Evolutionary conservation across 2,113 vertebrate species (phyloP).

Genomic region (Pyrgilauda ruficollis): DNA sequence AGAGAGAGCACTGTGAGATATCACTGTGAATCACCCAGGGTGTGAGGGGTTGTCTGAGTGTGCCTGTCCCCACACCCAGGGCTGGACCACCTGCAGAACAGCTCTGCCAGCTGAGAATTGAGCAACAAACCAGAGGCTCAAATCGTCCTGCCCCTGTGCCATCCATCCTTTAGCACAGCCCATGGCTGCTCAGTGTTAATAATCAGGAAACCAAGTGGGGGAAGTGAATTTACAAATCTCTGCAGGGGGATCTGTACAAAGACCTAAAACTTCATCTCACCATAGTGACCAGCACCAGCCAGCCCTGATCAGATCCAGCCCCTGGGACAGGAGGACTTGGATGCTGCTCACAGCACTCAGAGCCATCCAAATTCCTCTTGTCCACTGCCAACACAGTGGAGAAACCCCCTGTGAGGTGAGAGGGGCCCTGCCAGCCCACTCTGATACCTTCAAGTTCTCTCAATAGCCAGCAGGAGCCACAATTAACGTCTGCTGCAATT

Average conservation of each 20-base stretch:
- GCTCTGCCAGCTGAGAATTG: neutral
- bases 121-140: neutral
- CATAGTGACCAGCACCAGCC: accelerated
- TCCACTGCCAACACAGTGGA: neutral
- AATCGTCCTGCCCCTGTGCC: neutral
- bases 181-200: accelerated
- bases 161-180: neutral
- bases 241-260: neutral
- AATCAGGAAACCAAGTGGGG: neutral
- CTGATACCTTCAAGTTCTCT: neutral
- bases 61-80: neutral
- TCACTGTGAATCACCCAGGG: neutral
- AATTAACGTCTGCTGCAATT: slow-evolving; percentile 69
- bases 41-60: neutral
- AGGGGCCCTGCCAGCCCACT: neutral
- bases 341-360: neutral
- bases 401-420: neutral
- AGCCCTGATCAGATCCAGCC: neutral
- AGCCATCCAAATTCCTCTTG: neutral
- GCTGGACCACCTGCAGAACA: neutral
- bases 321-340: neutral
- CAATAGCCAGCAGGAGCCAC: slow-evolving; percentile 42
- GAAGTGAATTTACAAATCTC: neutral
- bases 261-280: neutral
- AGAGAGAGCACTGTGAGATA: neutral